These are phyloP conservation scores for Cnemophilus loriae DNA, from an alignment of 2,113 vertebrate species.

Conservation along the genomic window DNA sequence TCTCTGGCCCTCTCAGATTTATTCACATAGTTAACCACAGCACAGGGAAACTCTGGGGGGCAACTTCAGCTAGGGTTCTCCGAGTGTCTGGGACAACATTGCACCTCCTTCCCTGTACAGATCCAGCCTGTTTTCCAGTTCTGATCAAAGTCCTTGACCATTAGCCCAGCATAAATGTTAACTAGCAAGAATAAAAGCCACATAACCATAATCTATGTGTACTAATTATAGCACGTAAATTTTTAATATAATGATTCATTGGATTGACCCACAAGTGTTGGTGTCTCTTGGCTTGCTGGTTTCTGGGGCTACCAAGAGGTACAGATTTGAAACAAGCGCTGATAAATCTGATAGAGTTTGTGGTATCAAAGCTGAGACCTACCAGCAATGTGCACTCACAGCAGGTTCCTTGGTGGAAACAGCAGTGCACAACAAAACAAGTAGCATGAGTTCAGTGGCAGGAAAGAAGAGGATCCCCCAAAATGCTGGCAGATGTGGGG, in stretches of 20 bases:
- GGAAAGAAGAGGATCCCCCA: background rate
- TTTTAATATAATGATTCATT: rapidly evolving
- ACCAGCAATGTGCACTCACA: background rate
- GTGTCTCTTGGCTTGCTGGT: background rate
- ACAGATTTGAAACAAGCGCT: background rate
- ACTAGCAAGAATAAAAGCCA: background rate
- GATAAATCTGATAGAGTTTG: background rate
- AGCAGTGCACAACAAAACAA: rapidly evolving
- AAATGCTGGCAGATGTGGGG: background rate
- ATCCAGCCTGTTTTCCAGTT: background rate
- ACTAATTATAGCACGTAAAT: no score
- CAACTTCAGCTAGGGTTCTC: background rate
- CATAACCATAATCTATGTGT: background rate
- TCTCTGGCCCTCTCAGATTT: background rate
- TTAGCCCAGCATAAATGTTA: background rate
- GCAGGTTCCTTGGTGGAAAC: background rate
- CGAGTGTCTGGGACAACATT: background rate
- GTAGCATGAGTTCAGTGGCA: background rate
- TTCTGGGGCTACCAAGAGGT: background rate
- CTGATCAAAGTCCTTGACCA: background rate
- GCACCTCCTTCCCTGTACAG: background rate
- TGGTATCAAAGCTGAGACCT: background rate
- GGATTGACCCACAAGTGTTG: background rate
- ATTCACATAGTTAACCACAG: background rate
- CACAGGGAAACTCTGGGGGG: background rate